These are phyloP conservation scores for Catocala sponsa DNA, from an alignment of 2,888 invertebrate species.

Conservation along the genomic window DNA sequence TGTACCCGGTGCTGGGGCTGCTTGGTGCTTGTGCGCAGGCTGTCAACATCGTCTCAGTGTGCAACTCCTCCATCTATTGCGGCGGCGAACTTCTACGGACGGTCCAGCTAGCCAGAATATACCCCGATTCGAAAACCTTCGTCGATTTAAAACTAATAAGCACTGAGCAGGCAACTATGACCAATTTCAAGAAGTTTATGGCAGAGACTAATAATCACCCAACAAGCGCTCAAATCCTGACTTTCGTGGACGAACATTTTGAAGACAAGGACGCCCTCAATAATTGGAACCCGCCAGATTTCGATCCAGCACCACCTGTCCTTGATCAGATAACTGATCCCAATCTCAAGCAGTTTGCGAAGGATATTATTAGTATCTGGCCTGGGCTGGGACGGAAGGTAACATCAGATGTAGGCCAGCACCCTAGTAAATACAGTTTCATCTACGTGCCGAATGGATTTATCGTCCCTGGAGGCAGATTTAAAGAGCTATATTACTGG, in stretches of 20 bases:
- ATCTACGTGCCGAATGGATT: constrained; percentile 91
- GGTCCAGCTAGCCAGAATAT: constrained; percentile 91
- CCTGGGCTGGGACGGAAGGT: constrained; percentile 89
- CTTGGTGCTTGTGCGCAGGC: constrained; percentile 77
- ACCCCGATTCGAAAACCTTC: constrained; percentile 94
- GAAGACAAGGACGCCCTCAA: constrained; percentile 88
- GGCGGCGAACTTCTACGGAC: constrained; percentile 91
- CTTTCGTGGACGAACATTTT: constrained; percentile 89
- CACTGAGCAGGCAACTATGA: constrained; percentile 88
- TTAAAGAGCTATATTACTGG: constrained; percentile 95
- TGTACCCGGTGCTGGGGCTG: constrained; percentile 76
- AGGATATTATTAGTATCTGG: constrained; percentile 89
- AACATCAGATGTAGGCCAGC: constrained; percentile 82
- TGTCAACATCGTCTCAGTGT: constrained; percentile 68
- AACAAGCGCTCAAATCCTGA: constrained; percentile 77
- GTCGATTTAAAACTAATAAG: constrained; percentile 92
- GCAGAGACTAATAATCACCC: constrained; percentile 82
- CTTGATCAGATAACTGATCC: constrained; percentile 88
- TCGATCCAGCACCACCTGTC: constrained; percentile 89
- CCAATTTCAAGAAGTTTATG: constrained; percentile 88
- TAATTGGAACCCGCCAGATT: constrained; percentile 89
- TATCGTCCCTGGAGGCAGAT: constrained; percentile 91
- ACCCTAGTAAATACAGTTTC: constrained; percentile 89
- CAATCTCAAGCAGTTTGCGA: constrained; percentile 89
- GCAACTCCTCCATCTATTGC: constrained; percentile 92